A percentile compares a stretch with the other conserved stretches of the same genome.
Conservation (phyloP, 2,888 invertebrate genomes). For the Aleiodes alternator region DNA sequence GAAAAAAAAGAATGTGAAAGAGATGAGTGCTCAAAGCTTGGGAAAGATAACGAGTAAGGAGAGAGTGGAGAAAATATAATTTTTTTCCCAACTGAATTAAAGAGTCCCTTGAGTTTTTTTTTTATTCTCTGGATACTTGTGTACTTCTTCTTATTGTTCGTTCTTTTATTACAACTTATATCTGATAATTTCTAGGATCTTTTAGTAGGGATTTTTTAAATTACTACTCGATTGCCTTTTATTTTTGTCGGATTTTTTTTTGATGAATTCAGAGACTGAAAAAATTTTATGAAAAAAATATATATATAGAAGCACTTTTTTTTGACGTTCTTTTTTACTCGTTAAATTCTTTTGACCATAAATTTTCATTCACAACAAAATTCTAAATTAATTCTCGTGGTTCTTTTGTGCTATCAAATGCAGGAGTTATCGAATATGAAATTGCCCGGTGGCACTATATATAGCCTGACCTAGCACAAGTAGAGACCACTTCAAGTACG, state of each 20-base stretch:
- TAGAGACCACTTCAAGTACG: conserved; percentile 9
- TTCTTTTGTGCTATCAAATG: conserved; percentile 34
- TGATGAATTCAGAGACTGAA: too few species aligned
- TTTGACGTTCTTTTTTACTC: too few species aligned
- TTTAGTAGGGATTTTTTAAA: too few species aligned
- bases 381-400: conserved; percentile 20
- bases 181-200: neutral
- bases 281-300: neutral
- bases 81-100: conserved; percentile 20
- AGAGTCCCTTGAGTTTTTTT: neutral
- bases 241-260: too few species aligned
- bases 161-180: conserved; percentile 1
- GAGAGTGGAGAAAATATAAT: neutral
- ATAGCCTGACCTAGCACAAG: conserved; percentile 11
- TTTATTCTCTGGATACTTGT: neutral
- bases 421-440: conserved; percentile 42
- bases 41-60: conserved; percentile 7
- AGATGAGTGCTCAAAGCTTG: conserved; percentile 10
- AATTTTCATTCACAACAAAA: neutral
- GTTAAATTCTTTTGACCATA: too few species aligned
- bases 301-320: neutral
- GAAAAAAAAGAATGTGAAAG: too few species aligned
- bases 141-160: neutral
- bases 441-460: conserved; percentile 34
- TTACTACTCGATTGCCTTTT: too few species aligned